phyloP scores from a whole-genome alignment of 2,797 vertebrate genomes.

The Malacoctenus gilli region DNA sequence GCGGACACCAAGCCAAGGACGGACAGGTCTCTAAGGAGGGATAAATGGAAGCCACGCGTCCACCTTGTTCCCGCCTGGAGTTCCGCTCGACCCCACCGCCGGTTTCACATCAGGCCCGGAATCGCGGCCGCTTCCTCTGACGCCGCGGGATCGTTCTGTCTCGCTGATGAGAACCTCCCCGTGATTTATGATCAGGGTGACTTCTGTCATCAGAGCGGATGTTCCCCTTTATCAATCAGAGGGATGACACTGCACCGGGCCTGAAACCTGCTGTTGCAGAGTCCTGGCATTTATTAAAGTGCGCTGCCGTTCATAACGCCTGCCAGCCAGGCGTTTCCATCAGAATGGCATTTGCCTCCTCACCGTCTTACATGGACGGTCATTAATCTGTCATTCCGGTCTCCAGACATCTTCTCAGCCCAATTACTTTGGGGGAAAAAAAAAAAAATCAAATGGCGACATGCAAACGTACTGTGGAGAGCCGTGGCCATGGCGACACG shows the following conservation, averaged over 20 bases:
- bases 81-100: not conserved
- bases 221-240: not conserved
- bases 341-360: conserved; percentile 35
- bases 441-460: conserved; percentile 31
- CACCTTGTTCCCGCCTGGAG: conserved; percentile 21
- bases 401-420: conserved; percentile 23
- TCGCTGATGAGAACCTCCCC: not conserved
- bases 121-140: conserved; percentile 9
- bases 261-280: not conserved
- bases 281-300: conserved; percentile 26
- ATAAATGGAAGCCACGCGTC: conserved; percentile 27
- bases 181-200: conserved; percentile 1
- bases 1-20: conserved; percentile 50
- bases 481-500: conserved; percentile 41
- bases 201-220: conserved; percentile 1
- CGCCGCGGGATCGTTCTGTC: not conserved
- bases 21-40: conserved; percentile 44
- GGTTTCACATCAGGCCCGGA: conserved; percentile 8
- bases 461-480: conserved; percentile 33
- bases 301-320: conserved; percentile 10
- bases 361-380: conserved; percentile 1
- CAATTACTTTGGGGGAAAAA: conserved; percentile 36
- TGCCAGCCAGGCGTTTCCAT: conserved; percentile 1
- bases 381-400: conserved; percentile 51
- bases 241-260: too few relatives aligned